Evolutionary conservation across 1,140 invertebrate genomes (phyloP).

Genomic region (Trichomalopsis sarcophagae): DNA sequence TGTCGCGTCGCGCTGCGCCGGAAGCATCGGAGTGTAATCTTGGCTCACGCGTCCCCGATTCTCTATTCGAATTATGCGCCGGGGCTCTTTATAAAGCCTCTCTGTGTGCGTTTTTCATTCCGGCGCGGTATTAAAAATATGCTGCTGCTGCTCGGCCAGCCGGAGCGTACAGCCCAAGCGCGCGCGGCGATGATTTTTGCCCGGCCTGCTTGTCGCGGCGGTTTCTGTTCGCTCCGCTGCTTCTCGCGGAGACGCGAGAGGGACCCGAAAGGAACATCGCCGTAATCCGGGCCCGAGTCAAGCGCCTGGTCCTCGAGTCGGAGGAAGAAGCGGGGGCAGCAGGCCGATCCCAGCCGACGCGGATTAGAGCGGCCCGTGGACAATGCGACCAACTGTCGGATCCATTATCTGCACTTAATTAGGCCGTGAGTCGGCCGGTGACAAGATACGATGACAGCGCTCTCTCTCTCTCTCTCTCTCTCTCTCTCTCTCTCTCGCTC

Average conservation of each 20-base stretch:
- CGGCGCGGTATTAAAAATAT: conserved; percentile 6
- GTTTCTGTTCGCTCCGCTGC: too few species aligned
- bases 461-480: neutral
- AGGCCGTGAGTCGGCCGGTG: conserved; percentile 57
- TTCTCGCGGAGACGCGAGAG: neutral
- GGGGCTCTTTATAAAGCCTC: neutral
- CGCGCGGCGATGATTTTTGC: too few species aligned
- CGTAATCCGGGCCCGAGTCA: conserved; percentile 3
- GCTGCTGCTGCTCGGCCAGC: neutral
- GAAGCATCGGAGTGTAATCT: conserved; percentile 21
- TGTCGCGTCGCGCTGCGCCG: neutral
- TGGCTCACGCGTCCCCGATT: conserved; percentile 26
- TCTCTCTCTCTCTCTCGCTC: too few species aligned
- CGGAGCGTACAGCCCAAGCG: neutral
- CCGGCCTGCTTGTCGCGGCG: too few species aligned
- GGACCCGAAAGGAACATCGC: conserved; percentile 18
- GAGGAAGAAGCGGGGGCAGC: neutral
- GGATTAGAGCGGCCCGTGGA: conserved; percentile 17
- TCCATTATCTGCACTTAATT: conserved; percentile 74
- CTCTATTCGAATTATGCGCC: conserved; percentile 24
- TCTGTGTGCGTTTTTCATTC: neutral
- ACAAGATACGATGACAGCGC: conserved; percentile 65
- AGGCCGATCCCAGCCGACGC: conserved; percentile 26
- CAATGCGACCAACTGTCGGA: conserved; percentile 70
- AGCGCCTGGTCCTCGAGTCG: neutral